These are phyloP conservation scores for Mormyrus hasselquistii DNA, from an alignment of 2,797 vertebrate species.

Conservation along the genomic window DNA sequence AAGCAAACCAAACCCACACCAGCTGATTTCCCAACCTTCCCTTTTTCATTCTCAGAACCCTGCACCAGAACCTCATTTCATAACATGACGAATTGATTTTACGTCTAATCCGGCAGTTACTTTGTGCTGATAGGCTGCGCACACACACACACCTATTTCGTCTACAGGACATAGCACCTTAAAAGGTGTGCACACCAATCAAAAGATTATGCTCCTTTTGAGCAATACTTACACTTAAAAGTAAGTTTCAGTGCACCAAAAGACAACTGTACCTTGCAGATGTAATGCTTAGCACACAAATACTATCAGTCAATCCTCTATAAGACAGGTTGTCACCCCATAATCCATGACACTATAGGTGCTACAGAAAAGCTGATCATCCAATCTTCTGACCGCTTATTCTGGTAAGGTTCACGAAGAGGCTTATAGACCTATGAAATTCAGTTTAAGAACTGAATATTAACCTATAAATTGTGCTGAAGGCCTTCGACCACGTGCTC, in stretches of 20 bases:
- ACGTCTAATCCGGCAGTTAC: background rate
- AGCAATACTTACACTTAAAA: background rate
- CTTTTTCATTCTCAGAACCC: slow-evolving; percentile 32
- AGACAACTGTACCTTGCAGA: background rate
- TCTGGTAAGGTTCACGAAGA: background rate
- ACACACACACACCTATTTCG: background rate
- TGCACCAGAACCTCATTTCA: background rate
- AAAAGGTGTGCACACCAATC: background rate
- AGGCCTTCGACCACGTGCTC: slow-evolving; percentile 22
- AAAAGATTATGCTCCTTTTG: background rate
- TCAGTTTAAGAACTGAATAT: background rate
- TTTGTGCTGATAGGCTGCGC: background rate
- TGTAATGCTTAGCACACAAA: background rate
- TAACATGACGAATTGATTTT: background rate
- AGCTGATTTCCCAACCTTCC: slow-evolving; percentile 20
- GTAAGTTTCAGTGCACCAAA: background rate
- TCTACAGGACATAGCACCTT: background rate
- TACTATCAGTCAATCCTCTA: background rate
- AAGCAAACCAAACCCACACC: background rate
- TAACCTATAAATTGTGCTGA: background rate
- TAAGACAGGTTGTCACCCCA: background rate
- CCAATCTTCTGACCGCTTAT: background rate
- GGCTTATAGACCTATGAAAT: background rate
- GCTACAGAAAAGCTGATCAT: background rate
- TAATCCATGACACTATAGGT: background rate